These are phyloP conservation scores for Andrena haemorrhoa DNA, from an alignment of 2,888 invertebrate species.

Conservation along the genomic window DNA sequence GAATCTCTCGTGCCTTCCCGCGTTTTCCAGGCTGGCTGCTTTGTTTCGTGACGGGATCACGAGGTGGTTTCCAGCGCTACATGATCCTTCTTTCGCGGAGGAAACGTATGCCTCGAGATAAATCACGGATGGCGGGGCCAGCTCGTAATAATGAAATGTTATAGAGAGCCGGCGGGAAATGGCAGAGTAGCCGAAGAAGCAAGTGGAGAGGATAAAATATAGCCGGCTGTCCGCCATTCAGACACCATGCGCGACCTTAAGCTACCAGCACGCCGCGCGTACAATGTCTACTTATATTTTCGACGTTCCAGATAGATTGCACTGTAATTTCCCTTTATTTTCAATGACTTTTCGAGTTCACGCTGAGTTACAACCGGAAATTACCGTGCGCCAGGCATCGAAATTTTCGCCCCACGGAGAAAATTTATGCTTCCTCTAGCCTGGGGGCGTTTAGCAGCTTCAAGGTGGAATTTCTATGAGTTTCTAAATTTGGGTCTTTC, in stretches of 20 bases:
- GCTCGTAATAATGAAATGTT: conserved; percentile 57
- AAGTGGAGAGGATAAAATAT: conserved; percentile 53
- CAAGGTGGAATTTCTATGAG: too few relatives aligned
- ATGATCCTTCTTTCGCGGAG: conserved; percentile 37
- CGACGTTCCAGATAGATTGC: conserved; percentile 16
- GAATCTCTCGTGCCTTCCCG: not conserved
- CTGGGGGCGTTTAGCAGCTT: not conserved
- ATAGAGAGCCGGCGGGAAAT: conserved; percentile 52
- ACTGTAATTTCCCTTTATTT: conserved; percentile 45
- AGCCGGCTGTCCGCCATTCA: conserved; percentile 43
- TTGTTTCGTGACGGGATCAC: conserved; percentile 26
- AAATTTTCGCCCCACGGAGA: not conserved
- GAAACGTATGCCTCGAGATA: conserved; percentile 48
- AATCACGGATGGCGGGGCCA: conserved; percentile 49
- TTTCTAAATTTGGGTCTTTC: not conserved
- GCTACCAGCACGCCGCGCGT: conserved; percentile 24
- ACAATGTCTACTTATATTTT: conserved; percentile 27
- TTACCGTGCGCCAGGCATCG: conserved; percentile 15
- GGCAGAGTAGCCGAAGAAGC: conserved; percentile 37
- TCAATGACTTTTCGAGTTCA: conserved; percentile 35
- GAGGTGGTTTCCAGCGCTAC: conserved; percentile 12
- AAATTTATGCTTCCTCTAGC: conserved; percentile 22
- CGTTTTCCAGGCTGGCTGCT: conserved; percentile 5
- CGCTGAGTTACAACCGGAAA: conserved; percentile 34
- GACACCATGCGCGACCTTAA: conserved; percentile 31